Conservation (phyloP, 2,113 vertebrate genomes). For the Psammodynastes pulverulentus region DNA sequence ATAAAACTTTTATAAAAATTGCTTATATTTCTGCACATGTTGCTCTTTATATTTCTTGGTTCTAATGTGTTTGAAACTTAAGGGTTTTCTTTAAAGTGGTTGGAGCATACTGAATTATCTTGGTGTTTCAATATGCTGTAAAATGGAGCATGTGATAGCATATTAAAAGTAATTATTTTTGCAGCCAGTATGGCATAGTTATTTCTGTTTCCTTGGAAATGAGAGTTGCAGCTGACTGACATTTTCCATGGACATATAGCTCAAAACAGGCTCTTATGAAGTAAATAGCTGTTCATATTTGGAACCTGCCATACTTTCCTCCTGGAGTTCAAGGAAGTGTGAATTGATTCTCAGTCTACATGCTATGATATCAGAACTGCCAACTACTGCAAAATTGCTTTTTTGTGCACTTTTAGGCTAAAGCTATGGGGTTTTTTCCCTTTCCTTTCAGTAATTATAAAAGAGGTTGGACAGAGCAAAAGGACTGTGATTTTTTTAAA, state of each 20-base stretch:
- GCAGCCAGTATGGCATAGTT: neutral
- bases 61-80: neutral
- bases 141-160: neutral
- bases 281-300: neutral
- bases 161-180: neutral
- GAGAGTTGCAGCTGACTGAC: neutral
- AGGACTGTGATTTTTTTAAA: neutral
- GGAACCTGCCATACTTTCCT: neutral
- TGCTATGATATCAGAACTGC: neutral
- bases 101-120: neutral
- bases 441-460: no score
- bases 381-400: neutral
- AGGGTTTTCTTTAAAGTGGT: neutral
- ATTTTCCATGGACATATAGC: neutral
- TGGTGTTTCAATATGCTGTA: neutral
- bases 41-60: neutral
- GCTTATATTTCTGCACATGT: neutral
- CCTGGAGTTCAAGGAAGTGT: neutral
- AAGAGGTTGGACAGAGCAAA: neutral
- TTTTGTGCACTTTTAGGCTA: neutral
- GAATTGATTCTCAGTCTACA: neutral
- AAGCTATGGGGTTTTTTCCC: neutral
- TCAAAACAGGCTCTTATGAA: neutral
- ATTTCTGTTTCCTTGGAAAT: constrained; percentile 3
- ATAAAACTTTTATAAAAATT: neutral